These are phyloP conservation scores for Apocrypta bakeri DNA, from an alignment of 1,140 invertebrate species.

Conservation along the genomic window DNA sequence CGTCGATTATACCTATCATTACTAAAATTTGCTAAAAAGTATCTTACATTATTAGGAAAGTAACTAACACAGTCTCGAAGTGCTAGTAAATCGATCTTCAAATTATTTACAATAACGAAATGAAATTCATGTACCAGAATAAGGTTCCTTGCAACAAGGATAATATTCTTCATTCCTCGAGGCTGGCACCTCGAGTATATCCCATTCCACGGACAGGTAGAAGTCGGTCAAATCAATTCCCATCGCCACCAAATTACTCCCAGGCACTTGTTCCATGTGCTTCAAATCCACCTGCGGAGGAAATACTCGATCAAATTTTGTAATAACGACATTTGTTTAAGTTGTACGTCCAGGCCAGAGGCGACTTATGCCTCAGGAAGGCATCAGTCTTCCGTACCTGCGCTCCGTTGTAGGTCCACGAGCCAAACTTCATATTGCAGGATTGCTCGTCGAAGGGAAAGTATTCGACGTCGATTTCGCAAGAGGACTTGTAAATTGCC, in stretches of 20 bases:
- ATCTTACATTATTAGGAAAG: too few relatives aligned
- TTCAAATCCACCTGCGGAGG: slow-evolving; percentile 89
- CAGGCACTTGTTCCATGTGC: slow-evolving; percentile 91
- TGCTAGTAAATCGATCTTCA: slow-evolving; percentile 1
- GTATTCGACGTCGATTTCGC: slow-evolving; percentile 96
- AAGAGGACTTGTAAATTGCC: slow-evolving; percentile 98
- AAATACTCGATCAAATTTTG: not conserved
- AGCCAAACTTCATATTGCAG: slow-evolving; percentile 97
- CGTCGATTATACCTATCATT: too few relatives aligned
- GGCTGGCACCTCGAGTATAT: slow-evolving; percentile 97
- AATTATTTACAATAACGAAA: not conserved
- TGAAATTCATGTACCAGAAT: slow-evolving; percentile 79
- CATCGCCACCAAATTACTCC: slow-evolving; percentile 89
- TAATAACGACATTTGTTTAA: too few relatives aligned
- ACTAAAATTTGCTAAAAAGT: too few relatives aligned
- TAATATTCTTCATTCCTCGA: slow-evolving; percentile 96
- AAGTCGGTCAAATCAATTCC: slow-evolving; percentile 96
- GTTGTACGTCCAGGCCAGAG: too few relatives aligned
- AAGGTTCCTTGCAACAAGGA: slow-evolving; percentile 87
- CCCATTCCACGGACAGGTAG: slow-evolving; percentile 99
- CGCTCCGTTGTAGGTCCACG: slow-evolving; percentile 94
- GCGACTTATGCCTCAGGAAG: too few relatives aligned
- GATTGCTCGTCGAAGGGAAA: slow-evolving; percentile 96
- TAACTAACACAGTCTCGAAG: too few relatives aligned
- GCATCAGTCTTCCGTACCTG: slow-evolving; percentile 77